phyloP scores from a whole-genome alignment of 2,797 vertebrate genomes.

The Coreius guichenoti region DNA sequence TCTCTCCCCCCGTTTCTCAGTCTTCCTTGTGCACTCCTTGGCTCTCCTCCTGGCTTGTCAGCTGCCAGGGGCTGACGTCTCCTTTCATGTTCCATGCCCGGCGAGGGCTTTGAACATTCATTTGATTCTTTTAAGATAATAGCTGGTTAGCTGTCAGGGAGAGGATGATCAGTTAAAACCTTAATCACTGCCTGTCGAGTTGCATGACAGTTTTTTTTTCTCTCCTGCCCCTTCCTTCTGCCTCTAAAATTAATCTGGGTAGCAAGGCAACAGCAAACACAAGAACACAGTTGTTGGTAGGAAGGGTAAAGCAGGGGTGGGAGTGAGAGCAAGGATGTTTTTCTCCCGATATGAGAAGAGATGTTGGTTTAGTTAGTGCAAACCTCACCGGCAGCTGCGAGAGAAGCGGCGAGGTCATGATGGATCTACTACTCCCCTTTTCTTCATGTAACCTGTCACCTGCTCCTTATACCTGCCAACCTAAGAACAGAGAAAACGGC shows the following conservation, averaged over 20 bases:
- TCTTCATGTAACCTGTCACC: constrained; percentile 56
- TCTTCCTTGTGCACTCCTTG: constrained; percentile 63
- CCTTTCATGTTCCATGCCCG: constrained; percentile 98
- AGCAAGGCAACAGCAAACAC: constrained; percentile 68
- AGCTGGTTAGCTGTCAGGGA: constrained; percentile 99
- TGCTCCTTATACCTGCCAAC: constrained; percentile 51
- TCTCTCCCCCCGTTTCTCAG: constrained; percentile 58
- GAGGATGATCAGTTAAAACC: constrained; percentile 99
- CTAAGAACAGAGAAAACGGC: constrained; percentile 45
- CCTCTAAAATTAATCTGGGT: constrained; percentile 68
- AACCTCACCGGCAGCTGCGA: neutral
- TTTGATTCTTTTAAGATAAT: constrained; percentile 99
- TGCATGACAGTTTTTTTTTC: constrained; percentile 92
- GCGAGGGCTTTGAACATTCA: constrained; percentile 96
- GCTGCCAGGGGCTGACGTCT: constrained; percentile 98
- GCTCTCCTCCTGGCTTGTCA: constrained; percentile 86
- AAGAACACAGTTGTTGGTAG: constrained; percentile 51
- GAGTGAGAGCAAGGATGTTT: constrained; percentile 37
- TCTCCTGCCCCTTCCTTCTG: constrained; percentile 66
- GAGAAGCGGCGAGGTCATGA: constrained; percentile 22
- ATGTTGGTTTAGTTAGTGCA: constrained; percentile 36
- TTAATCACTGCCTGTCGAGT: constrained; percentile 99
- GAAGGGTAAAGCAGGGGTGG: constrained; percentile 32
- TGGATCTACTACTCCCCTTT: constrained; percentile 45
- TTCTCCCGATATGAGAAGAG: neutral